These are phyloP conservation scores for Lonchura striata DNA, from an alignment of 2,113 vertebrate genomes.

Conservation along the genomic window DNA sequence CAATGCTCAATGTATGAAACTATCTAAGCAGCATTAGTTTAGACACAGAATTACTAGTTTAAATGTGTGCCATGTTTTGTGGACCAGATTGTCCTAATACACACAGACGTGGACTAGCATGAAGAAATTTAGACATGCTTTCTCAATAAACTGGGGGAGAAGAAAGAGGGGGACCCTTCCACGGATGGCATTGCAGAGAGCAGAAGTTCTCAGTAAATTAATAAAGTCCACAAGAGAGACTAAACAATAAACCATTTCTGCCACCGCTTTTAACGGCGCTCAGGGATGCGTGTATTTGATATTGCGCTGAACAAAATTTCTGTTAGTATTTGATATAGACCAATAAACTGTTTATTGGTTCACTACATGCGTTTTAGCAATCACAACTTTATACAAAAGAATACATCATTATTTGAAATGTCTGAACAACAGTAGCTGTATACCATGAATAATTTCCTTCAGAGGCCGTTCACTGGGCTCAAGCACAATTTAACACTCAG, in stretches of 20 bases:
- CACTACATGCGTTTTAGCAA: not conserved
- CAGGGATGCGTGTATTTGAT: not conserved
- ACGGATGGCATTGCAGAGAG: not conserved
- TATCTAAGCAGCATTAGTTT: not conserved
- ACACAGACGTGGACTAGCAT: not conserved
- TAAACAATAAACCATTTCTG: not conserved
- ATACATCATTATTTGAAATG: not conserved
- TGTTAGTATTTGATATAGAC: not conserved
- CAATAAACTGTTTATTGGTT: not conserved
- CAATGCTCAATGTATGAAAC: not conserved
- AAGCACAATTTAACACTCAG: conserved; percentile 42
- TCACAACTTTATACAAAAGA: not conserved
- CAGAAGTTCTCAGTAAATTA: not conserved
- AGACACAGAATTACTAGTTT: not conserved
- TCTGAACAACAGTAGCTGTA: conserved; percentile 24
- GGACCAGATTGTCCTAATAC: not conserved
- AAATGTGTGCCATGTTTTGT: not conserved
- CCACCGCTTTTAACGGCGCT: not conserved
- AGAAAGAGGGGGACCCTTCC: not conserved
- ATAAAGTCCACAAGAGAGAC: not conserved
- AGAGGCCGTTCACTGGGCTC: conserved; percentile 10
- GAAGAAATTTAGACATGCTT: not conserved
- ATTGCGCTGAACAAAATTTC: not conserved
- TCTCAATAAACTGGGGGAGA: not conserved
- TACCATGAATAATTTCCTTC: conserved; percentile 39